Percentiles rank a stretch among this genome's conserved stretches.
Conservation (phyloP, 1,140 invertebrate species). For the Drosophila arawakana region DNA sequence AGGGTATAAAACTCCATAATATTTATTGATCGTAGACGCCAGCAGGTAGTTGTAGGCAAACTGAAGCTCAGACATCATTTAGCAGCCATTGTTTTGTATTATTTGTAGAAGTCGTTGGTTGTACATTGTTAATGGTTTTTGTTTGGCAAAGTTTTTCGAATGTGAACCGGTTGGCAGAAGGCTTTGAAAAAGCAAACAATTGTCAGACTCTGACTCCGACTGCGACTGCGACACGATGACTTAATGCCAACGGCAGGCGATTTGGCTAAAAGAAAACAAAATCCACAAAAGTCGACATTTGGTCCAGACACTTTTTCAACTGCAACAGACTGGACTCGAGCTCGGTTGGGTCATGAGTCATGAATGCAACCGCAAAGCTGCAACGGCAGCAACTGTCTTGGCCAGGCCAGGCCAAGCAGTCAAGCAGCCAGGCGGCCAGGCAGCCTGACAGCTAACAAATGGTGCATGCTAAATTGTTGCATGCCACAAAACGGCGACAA, state of each 20-base stretch:
- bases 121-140: constrained; percentile 39
- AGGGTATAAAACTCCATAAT: constrained; percentile 1
- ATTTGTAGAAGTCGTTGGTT: constrained; percentile 6
- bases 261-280: neutral
- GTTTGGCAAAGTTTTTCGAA: constrained; percentile 16
- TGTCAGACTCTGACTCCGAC: constrained; percentile 23
- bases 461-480: constrained; percentile 49
- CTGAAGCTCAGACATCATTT: neutral
- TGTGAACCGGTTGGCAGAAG: constrained; percentile 38
- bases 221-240: constrained; percentile 24
- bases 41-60: constrained; percentile 17
- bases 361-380: constrained; percentile 33
- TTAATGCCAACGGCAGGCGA: constrained; percentile 31
- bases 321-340: constrained; percentile 35
- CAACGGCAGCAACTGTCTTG: constrained; percentile 15
- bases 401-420: constrained; percentile 10
- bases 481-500: constrained; percentile 34
- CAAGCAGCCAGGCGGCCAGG: constrained; percentile 1
- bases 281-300: constrained; percentile 26
- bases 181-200: constrained; percentile 38
- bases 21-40: constrained; percentile 26
- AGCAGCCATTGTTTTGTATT: constrained; percentile 20
- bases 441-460: constrained; percentile 52
- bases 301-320: constrained; percentile 15
- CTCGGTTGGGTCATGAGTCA: constrained; percentile 40